Percentiles rank a stretch among this genome's conserved stretches.
Evolutionary conservation across 2,888 invertebrate species (phyloP).

Genomic region (Macrophya annulata): DNA sequence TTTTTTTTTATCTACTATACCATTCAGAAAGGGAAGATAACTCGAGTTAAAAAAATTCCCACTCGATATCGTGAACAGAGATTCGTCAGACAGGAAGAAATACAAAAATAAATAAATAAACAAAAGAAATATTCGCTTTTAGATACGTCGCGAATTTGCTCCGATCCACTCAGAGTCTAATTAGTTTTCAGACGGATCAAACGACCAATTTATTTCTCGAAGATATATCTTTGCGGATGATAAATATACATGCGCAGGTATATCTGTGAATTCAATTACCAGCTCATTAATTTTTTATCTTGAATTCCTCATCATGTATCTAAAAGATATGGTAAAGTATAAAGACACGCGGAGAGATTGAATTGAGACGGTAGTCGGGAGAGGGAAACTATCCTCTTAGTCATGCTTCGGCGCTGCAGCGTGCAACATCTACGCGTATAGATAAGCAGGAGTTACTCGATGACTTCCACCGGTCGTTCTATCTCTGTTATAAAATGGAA

Average conservation of each 20-base stretch:
- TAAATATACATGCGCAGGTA: not conserved
- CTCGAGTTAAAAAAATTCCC: not conserved
- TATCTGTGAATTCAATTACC: no score
- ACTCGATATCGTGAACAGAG: not conserved
- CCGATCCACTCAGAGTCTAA: not conserved
- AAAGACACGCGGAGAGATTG: no score
- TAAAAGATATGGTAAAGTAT: no score
- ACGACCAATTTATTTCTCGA: not conserved
- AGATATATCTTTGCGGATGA: not conserved
- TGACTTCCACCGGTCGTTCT: no score
- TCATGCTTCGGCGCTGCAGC: not conserved
- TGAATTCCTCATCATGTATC: no score
- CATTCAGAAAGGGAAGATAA: not conserved
- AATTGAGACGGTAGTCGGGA: not conserved
- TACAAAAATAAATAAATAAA: not conserved
- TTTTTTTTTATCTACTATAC: not conserved
- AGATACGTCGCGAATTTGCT: not conserved
- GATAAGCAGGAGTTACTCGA: no score
- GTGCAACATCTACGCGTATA: not conserved
- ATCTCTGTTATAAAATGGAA: no score
- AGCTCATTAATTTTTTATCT: no score
- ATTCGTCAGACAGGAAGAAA: not conserved
- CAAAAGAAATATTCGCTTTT: not conserved
- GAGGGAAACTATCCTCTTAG: not conserved
- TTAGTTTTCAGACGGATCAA: not conserved